Evolutionary conservation across 2,888 invertebrate species (phyloP).

Genomic region (Drosophila mimica): DNA sequence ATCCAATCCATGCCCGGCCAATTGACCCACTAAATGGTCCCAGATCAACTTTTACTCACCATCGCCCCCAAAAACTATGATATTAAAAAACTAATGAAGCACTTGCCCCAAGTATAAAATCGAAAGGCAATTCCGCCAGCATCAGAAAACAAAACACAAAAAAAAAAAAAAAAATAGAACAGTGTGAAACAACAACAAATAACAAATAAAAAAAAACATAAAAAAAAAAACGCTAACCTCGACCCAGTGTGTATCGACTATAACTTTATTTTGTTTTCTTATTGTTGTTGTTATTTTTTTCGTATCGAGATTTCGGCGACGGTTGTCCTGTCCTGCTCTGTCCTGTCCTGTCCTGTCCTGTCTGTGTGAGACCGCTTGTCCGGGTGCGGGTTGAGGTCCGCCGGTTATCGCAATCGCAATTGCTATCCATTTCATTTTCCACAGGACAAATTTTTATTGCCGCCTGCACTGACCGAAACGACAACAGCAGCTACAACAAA

Average conservation of each 20-base stretch:
- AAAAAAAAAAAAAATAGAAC: conserved; percentile 11
- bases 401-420: conserved; percentile 75
- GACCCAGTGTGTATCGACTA: conserved; percentile 53
- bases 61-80: conserved; percentile 42
- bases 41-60: conserved; percentile 51
- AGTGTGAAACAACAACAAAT: conserved; percentile 4
- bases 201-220: conserved; percentile 7
- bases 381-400: conserved; percentile 18
- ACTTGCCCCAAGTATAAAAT: conserved; percentile 60
- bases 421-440: conserved; percentile 77
- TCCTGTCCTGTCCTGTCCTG: conserved; percentile 11
- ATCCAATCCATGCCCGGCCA: conserved; percentile 29
- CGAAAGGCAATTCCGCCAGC: conserved; percentile 58
- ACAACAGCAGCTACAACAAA: conserved; percentile 34
- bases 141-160: conserved; percentile 13
- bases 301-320: conserved; percentile 24
- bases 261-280: conserved; percentile 29
- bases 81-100: conserved; percentile 68
- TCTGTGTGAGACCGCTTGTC: conserved; percentile 15
- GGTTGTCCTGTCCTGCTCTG: conserved; percentile 10
- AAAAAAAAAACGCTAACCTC: conserved; percentile 55
- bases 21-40: conserved; percentile 66
- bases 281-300: conserved; percentile 12
- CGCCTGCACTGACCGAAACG: conserved; percentile 70
- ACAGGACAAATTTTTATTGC: conserved; percentile 78